These are phyloP conservation scores for Pissodes strobi DNA, from an alignment of 1,140 invertebrate species.

Conservation along the genomic window DNA sequence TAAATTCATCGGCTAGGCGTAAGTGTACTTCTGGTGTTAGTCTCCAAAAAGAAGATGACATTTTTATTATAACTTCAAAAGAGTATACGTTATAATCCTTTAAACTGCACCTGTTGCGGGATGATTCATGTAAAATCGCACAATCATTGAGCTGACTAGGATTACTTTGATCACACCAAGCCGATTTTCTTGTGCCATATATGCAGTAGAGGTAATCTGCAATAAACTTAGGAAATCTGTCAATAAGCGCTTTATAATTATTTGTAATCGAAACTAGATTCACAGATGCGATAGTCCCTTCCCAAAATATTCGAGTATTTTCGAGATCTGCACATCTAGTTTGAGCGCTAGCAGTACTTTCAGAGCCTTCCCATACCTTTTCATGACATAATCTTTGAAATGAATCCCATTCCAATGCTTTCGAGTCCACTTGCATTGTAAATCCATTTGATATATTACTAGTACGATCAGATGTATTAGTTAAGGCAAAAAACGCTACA, in stretches of 20 bases:
- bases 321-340: slow-evolving; percentile 70
- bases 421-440: slow-evolving; percentile 16
- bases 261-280: slow-evolving; percentile 67
- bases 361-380: slow-evolving; percentile 66
- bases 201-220: slow-evolving; percentile 67
- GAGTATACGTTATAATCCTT: slow-evolving; percentile 67
- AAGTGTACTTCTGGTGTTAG: slow-evolving; percentile 65
- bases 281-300: slow-evolving; percentile 72
- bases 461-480: slow-evolving; percentile 28
- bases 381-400: slow-evolving; percentile 74
- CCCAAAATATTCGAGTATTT: slow-evolving; percentile 69
- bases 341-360: slow-evolving; percentile 69
- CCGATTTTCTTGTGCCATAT: slow-evolving; percentile 64
- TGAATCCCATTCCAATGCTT: slow-evolving; percentile 64
- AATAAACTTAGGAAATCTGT: slow-evolving; percentile 65
- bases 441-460: slow-evolving; percentile 25
- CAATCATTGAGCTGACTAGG: slow-evolving; percentile 60
- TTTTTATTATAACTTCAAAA: slow-evolving; percentile 67
- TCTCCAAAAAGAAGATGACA: slow-evolving; percentile 69
- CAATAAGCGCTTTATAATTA: slow-evolving; percentile 61
- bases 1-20: slow-evolving; percentile 66
- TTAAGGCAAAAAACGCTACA: slow-evolving; percentile 45
- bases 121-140: slow-evolving; percentile 53
- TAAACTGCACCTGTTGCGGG: slow-evolving; percentile 68
- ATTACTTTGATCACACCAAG: slow-evolving; percentile 59